Conservation (phyloP, 2,797 vertebrate species). For the Sebastolobus altivelis region DNA sequence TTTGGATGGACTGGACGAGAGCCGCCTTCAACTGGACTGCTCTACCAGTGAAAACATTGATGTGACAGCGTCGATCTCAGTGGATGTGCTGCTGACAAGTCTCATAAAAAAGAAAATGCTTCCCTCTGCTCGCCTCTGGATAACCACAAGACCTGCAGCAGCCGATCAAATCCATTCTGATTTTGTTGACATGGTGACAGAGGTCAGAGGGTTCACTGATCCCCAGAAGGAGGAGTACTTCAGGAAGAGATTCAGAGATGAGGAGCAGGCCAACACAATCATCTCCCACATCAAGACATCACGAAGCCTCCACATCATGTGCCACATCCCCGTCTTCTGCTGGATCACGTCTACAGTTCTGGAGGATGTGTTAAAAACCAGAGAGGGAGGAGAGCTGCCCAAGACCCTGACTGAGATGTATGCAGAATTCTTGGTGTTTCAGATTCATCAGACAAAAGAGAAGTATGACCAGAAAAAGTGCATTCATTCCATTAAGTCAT, state of each 20-base stretch:
- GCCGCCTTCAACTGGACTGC: slow-evolving; percentile 28
- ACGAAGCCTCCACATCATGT: slow-evolving; percentile 50
- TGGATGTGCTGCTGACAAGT: slow-evolving; percentile 21
- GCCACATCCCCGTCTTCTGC: slow-evolving; percentile 57
- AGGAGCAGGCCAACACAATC: slow-evolving; percentile 9
- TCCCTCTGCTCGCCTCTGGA: slow-evolving; percentile 12
- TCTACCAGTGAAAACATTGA: background rate
- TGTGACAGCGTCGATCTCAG: background rate
- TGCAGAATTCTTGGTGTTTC: slow-evolving; percentile 29
- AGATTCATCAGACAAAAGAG: slow-evolving; percentile 7
- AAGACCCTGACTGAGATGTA: slow-evolving; percentile 54
- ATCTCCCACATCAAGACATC: slow-evolving; percentile 35
- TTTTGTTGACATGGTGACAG: background rate
- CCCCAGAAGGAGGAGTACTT: slow-evolving; percentile 26
- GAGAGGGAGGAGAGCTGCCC: slow-evolving; percentile 39
- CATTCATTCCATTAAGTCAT: slow-evolving; percentile 14
- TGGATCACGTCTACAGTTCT: slow-evolving; percentile 47
- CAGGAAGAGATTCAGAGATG: slow-evolving; percentile 15
- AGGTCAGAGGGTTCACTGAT: slow-evolving; percentile 43
- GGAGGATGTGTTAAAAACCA: slow-evolving; percentile 9
- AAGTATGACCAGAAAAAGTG: slow-evolving; percentile 21
- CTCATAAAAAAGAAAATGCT: slow-evolving; percentile 31
- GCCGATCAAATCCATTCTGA: slow-evolving; percentile 28
- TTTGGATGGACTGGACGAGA: slow-evolving; percentile 54
- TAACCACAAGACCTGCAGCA: slow-evolving; percentile 31